phyloP scores from a whole-genome alignment of 1,140 invertebrate species.

The Panagrolaimus sp. region DNA sequence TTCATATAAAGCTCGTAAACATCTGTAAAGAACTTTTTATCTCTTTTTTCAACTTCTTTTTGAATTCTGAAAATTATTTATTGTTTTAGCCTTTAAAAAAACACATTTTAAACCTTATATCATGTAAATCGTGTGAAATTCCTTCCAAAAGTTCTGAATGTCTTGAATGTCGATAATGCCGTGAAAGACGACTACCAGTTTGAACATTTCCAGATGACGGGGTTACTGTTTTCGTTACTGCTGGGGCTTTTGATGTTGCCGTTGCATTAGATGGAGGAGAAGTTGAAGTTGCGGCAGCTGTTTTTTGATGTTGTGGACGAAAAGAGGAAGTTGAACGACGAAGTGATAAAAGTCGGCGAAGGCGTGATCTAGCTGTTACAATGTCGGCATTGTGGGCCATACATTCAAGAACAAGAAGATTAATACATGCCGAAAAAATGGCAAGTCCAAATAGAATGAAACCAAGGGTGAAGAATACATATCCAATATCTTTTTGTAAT shows the following conservation, averaged over 20 bases:
- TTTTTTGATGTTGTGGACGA: not conserved
- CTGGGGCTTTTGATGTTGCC: not conserved
- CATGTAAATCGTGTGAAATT: not conserved
- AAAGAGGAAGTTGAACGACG: not conserved
- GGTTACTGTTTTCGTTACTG: not conserved
- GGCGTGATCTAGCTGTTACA: slow-evolving; percentile 30
- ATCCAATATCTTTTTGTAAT: slow-evolving; percentile 85
- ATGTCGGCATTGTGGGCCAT: slow-evolving; percentile 46
- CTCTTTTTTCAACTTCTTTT: not conserved
- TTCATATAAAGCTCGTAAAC: slow-evolving; percentile 11
- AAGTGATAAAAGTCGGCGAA: slow-evolving; percentile 23
- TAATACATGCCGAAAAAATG: slow-evolving; percentile 94
- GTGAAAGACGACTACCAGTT: not conserved
- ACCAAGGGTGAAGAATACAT: slow-evolving; percentile 92
- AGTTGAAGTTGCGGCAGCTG: not conserved
- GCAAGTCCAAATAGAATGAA: slow-evolving; percentile 98
- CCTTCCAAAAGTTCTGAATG: slow-evolving; percentile 9
- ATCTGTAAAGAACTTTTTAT: slow-evolving; percentile 10
- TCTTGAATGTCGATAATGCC: slow-evolving; percentile 15
- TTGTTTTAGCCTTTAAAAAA: not conserved
- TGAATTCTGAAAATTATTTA: not conserved
- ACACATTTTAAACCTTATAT: slow-evolving; percentile 9
- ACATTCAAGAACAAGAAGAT: slow-evolving; percentile 85
- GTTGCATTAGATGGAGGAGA: not conserved
- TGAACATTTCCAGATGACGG: slow-evolving; percentile 12